phyloP scores from a whole-genome alignment of 1,140 invertebrate genomes.

The Listronotus oregonensis region DNA sequence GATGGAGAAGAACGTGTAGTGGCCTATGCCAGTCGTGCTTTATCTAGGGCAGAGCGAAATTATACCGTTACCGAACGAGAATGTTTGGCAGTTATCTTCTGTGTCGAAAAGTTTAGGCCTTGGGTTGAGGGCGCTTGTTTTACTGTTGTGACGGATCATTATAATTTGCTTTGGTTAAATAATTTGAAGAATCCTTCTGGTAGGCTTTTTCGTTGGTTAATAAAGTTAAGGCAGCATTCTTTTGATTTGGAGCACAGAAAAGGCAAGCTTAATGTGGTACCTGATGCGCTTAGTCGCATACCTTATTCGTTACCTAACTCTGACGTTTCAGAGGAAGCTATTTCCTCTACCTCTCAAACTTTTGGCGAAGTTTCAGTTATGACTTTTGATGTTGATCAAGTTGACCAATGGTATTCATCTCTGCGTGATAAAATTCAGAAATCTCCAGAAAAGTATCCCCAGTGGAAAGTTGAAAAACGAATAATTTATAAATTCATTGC shows the following conservation, averaged over 20 bases:
- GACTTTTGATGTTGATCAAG: slow-evolving; percentile 1
- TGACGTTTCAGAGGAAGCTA: no score
- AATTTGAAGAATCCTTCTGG: slow-evolving; percentile 17
- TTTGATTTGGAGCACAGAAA: slow-evolving; percentile 26
- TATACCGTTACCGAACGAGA: slow-evolving; percentile 58
- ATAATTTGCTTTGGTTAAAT: slow-evolving; percentile 18
- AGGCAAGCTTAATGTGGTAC: slow-evolving; percentile 22
- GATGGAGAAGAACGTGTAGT: slow-evolving; percentile 35
- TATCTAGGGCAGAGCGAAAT: slow-evolving; percentile 48
- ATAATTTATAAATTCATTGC: slow-evolving; percentile 30
- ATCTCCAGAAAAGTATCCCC: slow-evolving; percentile 13
- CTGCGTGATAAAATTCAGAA: slow-evolving; percentile 16
- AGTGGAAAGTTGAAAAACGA: slow-evolving; percentile 25
- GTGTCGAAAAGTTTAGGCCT: slow-evolving; percentile 54
- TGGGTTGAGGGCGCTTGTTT: slow-evolving; percentile 58
- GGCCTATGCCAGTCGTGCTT: slow-evolving; percentile 40
- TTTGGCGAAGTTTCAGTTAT: neutral
- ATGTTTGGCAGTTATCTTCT: slow-evolving; percentile 56
- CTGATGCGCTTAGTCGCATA: slow-evolving; percentile 21
- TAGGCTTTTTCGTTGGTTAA: slow-evolving; percentile 17
- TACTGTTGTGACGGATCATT: slow-evolving; percentile 54
- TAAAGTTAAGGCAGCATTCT: slow-evolving; percentile 20
- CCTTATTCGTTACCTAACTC: neutral
- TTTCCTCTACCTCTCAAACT: no score
- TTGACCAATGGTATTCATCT: slow-evolving; percentile 20